Base-by-base conservation (phyloP, 2,888 invertebrate genomes). In the Diarsia brunnea region DNA sequence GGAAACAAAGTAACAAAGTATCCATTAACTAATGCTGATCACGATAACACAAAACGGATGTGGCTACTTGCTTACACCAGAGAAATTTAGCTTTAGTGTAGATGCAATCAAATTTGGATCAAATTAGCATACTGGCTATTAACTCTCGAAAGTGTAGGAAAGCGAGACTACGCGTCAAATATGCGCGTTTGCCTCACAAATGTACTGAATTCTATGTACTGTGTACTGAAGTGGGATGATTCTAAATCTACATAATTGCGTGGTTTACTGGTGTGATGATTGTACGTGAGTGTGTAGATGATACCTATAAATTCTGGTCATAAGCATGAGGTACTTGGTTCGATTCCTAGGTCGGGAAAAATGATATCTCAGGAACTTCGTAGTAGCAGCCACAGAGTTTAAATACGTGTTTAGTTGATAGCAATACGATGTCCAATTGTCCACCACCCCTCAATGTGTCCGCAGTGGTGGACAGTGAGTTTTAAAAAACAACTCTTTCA, bases 91-190 rank as follows among this genome's bases (percentile, higher is more conserved):
- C 58, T 66, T 75, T 63, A 87, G 78, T 68, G 71, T 69, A 80
- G 82, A 84, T 83, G 68, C 71, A 78, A 88, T 85, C 84, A 80
- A 84, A 89, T 82, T 84, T 75, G 69, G 76, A 72, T 65, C 73
- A 69, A 79, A 91, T 93, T 93, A 90, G 79, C 93, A 93, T 93
- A 92, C 89, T 84, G 83, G 74, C 84, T 76, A 84, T 77, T 78
- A 82, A 86, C 91, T 92, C 89, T 90, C 89, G 81, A 86, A 89
- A 85, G 82, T 89, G 85, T 87, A 89, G 84, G 91, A 93, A 93
- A 92, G 93, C 90, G 91, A 91, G 86, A 89, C 87, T 78, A 55
- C 75, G 81, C 79, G 60, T 61, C 55, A 67, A 71, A 69, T 81
- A 82, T 78, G 76, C 72, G 53, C 76, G 79, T 78, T 69, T 73